Evolutionary conservation across 2,797 vertebrate genomes (phyloP), one percentile per base, ranked within the genome.

Genomic region (Pseudopleuronectes americanus): DNA sequence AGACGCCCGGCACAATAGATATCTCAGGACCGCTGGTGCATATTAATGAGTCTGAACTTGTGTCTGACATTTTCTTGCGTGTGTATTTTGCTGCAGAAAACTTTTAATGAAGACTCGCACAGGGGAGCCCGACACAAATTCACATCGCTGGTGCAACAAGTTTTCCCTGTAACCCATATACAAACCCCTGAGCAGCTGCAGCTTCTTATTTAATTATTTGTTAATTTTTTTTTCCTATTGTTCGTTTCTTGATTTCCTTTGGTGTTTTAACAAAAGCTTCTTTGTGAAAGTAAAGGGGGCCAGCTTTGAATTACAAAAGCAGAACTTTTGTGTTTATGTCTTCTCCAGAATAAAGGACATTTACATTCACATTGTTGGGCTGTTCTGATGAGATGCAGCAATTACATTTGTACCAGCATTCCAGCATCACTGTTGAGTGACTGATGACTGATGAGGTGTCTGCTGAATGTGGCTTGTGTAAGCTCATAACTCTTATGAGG

Each of bases 71-170:
- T 78, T 81, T 65, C 64, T 72, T 70, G 64, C 12, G 48, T 71
- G 24, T 38, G 60, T 63, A 57, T 59, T 78, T 19, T 57, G 62
- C 74, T 71, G 45, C 17, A 17, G 52, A 81, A 87, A 80, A 88
- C 57, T 71, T 92, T 90, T 80, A 85, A 92, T 89, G 69, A 85
- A 87, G 83, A 38, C 48, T 78, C 67, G 68, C 84, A 83, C 66
- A 9, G 43, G 79, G 80, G 82, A 74, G 49, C 16, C 57, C n/a
- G 16, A 49, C 64, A 43, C 54, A 65, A 63, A 84, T 74, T 54
- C 45, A 61, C 43, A 56, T 79, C 68, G 16, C 5, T 23, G 21
- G 45, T 45, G 54, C 43, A 36, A 65, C 67, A 60, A 41, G 60
- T 12, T 41, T 41, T 83, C 64, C 36, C 65, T 31, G 31, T 71